phyloP scores from a whole-genome alignment of 1,140 invertebrate genomes.

The Bemisia tabaci region DNA sequence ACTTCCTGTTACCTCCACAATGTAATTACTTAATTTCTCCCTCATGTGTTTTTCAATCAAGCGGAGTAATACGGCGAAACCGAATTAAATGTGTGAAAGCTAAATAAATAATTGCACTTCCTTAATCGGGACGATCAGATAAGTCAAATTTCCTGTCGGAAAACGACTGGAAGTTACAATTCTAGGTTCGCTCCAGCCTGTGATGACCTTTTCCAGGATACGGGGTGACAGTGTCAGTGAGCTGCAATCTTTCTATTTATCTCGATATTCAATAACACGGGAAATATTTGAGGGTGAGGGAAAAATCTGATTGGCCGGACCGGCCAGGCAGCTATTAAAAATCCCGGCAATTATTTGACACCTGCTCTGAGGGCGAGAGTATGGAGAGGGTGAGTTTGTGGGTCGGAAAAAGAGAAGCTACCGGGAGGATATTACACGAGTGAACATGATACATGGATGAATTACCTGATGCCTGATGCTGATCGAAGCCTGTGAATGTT shows the following conservation, averaged over 20 bases:
- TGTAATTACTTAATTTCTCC: not conserved
- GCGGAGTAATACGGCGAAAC: too few species aligned
- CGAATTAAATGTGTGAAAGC: too few species aligned
- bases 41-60: not conserved
- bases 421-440: too few species aligned
- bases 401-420: too few species aligned
- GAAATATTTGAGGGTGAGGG: not conserved
- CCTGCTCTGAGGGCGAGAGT: too few species aligned
- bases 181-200: too few species aligned
- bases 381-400: too few species aligned
- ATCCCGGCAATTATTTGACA: not conserved
- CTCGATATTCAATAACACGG: not conserved
- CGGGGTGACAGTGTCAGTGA: not conserved
- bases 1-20: not conserved
- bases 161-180: not conserved
- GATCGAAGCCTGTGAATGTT: too few species aligned
- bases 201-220: not conserved
- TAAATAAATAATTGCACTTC: not conserved
- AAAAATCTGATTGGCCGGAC: not conserved
- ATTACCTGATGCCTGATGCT: too few species aligned
- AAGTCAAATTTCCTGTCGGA: not conserved
- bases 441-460: too few species aligned
- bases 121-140: not conserved
- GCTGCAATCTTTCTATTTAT: not conserved
- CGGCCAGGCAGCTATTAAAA: not conserved